These are phyloP conservation scores for Chiloscyllium plagiosum DNA, from an alignment of 2,113 vertebrate genomes.

Conservation along the genomic window DNA sequence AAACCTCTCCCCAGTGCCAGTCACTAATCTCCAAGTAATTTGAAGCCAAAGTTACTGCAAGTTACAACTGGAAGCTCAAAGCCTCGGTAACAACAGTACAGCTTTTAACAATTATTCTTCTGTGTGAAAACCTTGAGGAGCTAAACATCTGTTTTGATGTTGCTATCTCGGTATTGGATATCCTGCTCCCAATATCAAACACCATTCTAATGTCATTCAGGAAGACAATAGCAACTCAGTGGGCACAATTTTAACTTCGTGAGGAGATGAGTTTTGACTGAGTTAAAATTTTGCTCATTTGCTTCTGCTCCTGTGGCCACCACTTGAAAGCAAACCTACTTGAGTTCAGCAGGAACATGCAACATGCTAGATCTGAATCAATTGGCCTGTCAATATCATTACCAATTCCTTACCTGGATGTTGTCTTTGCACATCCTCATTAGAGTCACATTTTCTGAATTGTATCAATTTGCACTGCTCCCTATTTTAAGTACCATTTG, in stretches of 20 bases:
- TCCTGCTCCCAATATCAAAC: neutral
- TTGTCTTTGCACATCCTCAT: neutral
- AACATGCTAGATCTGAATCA: neutral
- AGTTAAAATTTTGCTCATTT: neutral
- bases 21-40: neutral
- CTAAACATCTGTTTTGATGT: neutral
- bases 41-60: neutral
- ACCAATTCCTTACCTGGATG: neutral
- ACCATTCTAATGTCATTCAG: neutral
- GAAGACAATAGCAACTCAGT: neutral
- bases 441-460: neutral
- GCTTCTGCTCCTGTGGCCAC: neutral
- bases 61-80: neutral
- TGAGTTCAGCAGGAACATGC: neutral
- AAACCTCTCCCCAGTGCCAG: neutral
- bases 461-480: neutral
- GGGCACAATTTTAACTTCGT: neutral
- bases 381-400: neutral
- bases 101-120: neutral
- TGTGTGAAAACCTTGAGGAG: neutral
- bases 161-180: neutral
- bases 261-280: neutral
- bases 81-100: neutral
- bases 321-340: neutral
- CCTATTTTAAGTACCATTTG: neutral